Evolutionary conservation across 2,113 vertebrate genomes (phyloP).

Genomic region (Oreochromis spilurus): DNA sequence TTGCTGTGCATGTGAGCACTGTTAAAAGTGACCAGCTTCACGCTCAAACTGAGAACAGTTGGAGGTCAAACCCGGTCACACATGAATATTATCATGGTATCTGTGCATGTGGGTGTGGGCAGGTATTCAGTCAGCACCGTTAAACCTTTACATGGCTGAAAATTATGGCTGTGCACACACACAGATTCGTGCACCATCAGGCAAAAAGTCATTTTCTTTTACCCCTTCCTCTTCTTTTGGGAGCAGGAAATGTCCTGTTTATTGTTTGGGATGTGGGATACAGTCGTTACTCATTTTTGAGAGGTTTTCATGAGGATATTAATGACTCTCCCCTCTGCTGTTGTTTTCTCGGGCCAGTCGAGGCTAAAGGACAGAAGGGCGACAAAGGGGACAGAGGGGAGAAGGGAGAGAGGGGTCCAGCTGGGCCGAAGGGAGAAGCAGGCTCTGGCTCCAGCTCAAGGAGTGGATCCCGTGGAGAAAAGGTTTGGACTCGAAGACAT

Average conservation of each 20-base stretch:
- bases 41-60: neutral
- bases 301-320: constrained; percentile 5
- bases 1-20: neutral
- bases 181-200: neutral
- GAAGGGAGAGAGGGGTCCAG: constrained; percentile 67
- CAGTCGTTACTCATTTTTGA: constrained; percentile 26
- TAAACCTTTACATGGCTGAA: neutral
- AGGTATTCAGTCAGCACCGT: neutral
- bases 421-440: constrained; percentile 77
- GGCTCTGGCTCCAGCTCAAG: constrained; percentile 6
- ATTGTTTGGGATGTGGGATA: constrained; percentile 2
- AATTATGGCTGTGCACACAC: neutral
- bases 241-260: neutral
- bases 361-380: constrained; percentile 73
- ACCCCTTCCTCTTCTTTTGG: neutral
- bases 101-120: neutral
- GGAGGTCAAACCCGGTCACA: neutral
- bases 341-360: neutral
- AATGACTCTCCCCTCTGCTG: neutral
- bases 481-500: constrained; percentile 65
- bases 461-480: constrained; percentile 66
- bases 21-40: neutral
- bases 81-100: neutral
- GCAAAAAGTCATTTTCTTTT: neutral
- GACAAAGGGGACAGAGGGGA: constrained; percentile 73